A percentile compares a stretch with the other conserved stretches of the same genome.
These are phyloP conservation scores for Tetranychus cinnabarinus DNA, from an alignment of 1,140 invertebrate genomes.

Conservation along the genomic window DNA sequence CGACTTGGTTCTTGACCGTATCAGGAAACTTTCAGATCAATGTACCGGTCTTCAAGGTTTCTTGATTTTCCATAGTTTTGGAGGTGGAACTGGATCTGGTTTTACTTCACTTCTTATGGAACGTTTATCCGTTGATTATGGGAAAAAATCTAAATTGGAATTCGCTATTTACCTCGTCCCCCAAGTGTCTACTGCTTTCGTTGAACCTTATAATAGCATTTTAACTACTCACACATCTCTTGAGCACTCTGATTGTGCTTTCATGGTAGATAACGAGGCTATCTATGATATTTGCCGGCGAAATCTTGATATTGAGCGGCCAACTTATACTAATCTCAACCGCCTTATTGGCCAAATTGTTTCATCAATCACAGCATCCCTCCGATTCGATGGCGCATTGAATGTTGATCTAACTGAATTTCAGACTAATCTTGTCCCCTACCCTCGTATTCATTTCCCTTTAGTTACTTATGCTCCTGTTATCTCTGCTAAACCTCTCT, in stretches of 20 bases:
- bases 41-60: constrained; percentile 24
- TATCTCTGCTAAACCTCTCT: too few relatives aligned
- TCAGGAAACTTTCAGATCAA: constrained; percentile 17
- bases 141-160: constrained; percentile 44
- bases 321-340: constrained; percentile 31
- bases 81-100: constrained; percentile 38
- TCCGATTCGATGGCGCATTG: constrained; percentile 42
- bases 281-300: constrained; percentile 43
- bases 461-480: constrained; percentile 60
- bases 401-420: constrained; percentile 44
- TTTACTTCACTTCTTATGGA: constrained; percentile 50
- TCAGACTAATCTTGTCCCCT: constrained; percentile 41
- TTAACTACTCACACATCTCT: constrained; percentile 52
- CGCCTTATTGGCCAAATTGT: constrained; percentile 31
- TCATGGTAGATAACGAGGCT: constrained; percentile 46
- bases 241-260: constrained; percentile 52
- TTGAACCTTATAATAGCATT: constrained; percentile 69
- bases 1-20: constrained; percentile 46
- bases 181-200: constrained; percentile 42
- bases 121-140: constrained; percentile 37
- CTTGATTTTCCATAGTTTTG: constrained; percentile 28
- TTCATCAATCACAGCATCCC: constrained; percentile 33
- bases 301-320: constrained; percentile 35
- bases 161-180: constrained; percentile 56
- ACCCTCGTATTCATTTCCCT: constrained; percentile 35